A percentile compares a stretch with the other conserved stretches of the same genome.
These are phyloP conservation scores for Vireo altiloquus DNA, from an alignment of 2,113 vertebrate genomes.

Conservation along the genomic window DNA sequence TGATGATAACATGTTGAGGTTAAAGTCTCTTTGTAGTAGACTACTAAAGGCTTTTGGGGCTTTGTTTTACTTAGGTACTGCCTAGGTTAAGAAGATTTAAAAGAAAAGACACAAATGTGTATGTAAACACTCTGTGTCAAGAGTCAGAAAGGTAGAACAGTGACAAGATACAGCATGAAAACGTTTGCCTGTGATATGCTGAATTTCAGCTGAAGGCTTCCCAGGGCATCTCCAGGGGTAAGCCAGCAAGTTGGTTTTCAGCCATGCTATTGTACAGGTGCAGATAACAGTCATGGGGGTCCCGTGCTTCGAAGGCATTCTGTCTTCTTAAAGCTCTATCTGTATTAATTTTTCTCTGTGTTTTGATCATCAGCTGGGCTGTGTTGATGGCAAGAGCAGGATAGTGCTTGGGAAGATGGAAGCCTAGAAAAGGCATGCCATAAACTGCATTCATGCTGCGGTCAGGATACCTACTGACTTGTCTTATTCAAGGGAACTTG, in stretches of 20 bases:
- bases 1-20: not conserved
- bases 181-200: not conserved
- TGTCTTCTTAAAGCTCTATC: not conserved
- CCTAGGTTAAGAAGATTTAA: not conserved
- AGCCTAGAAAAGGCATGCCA: not conserved
- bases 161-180: not conserved
- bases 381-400: not conserved
- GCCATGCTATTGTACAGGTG: not conserved
- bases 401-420: not conserved
- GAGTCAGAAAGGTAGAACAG: not conserved
- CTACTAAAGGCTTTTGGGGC: not conserved
- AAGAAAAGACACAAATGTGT: not conserved
- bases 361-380: not conserved
- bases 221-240: not conserved
- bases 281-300: not conserved
- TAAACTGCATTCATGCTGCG: not conserved
- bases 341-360: not conserved
- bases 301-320: not conserved
- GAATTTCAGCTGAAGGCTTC: not conserved
- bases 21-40: not conserved
- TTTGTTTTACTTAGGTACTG: not conserved
- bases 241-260: not conserved
- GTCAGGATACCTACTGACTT: not conserved
- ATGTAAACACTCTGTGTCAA: not conserved
- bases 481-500: not conserved